Evolutionary conservation across 2,888 invertebrate species (phyloP).

Genomic region (Shargacucullia verbasci): DNA sequence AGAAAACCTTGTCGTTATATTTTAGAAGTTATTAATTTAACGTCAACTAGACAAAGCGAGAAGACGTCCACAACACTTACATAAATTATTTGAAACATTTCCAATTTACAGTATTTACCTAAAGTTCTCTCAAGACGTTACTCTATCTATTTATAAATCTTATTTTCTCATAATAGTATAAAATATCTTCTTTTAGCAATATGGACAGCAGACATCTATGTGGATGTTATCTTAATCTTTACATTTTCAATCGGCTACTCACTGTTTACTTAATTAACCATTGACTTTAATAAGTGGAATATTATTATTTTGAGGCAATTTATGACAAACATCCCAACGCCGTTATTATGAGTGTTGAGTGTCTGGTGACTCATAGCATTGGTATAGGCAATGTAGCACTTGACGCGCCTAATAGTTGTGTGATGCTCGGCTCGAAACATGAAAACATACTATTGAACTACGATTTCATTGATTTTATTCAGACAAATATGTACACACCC

Average conservation of each 20-base stretch:
- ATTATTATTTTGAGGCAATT: constrained; percentile 46
- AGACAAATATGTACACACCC: constrained; percentile 79
- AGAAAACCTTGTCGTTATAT: background rate
- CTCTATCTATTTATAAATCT: constrained; percentile 54
- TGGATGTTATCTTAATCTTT: constrained; percentile 57
- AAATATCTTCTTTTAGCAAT: constrained; percentile 56
- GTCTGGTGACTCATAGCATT: constrained; percentile 12
- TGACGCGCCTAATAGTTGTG: constrained; percentile 46
- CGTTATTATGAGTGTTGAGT: constrained; percentile 29
- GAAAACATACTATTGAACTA: constrained; percentile 67
- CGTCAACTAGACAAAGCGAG: constrained; percentile 34
- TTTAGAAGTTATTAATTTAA: constrained; percentile 27
- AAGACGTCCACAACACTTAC: constrained; percentile 43
- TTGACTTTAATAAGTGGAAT: constrained; percentile 44
- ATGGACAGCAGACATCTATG: constrained; percentile 57
- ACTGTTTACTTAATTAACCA: constrained; percentile 41
- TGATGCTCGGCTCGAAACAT: constrained; percentile 64
- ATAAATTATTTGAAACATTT: constrained; percentile 60
- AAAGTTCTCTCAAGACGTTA: constrained; percentile 53
- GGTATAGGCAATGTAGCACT: constrained; percentile 18
- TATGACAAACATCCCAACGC: constrained; percentile 37
- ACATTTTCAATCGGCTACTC: constrained; percentile 46
- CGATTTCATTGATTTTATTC: constrained; percentile 73
- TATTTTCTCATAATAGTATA: no score
- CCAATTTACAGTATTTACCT: constrained; percentile 60